Percentiles rank a stretch among this genome's conserved stretches.
phyloP scores from a whole-genome alignment of 2,113 vertebrate species.

The Ammodytes dubius region DNA sequence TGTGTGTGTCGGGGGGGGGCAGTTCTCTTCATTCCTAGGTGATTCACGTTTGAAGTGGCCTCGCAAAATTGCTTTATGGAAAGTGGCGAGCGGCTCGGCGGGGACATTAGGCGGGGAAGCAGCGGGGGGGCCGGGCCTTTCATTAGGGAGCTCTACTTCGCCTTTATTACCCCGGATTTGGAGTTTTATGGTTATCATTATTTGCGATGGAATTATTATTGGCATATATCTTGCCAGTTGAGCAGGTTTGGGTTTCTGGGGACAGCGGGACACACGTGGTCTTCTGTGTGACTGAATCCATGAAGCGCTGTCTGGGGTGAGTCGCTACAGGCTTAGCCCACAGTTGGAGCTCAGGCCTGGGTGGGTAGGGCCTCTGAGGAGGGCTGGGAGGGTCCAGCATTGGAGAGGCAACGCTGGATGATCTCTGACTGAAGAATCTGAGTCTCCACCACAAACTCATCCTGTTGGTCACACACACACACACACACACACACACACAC shows the following conservation, averaged over 20 bases:
- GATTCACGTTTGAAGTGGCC: slow-evolving; percentile 77
- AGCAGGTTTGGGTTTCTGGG: slow-evolving; percentile 60
- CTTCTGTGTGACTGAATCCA: slow-evolving; percentile 41
- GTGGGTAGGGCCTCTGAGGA: neutral
- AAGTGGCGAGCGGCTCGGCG: slow-evolving; percentile 68
- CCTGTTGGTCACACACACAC: slow-evolving; percentile 68
- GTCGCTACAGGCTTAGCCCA: slow-evolving; percentile 36
- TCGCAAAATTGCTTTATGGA: slow-evolving; percentile 82
- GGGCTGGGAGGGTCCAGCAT: slow-evolving; percentile 36
- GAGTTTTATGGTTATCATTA: slow-evolving; percentile 82
- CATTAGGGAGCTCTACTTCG: slow-evolving; percentile 75
- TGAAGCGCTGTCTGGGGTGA: slow-evolving; percentile 32
- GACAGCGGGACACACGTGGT: slow-evolving; percentile 33
- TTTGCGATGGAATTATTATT: slow-evolving; percentile 76
- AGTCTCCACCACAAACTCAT: slow-evolving; percentile 80
- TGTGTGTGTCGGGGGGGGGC: neutral
- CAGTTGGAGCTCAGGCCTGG: slow-evolving; percentile 17
- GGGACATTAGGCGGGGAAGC: slow-evolving; percentile 72
- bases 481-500: neutral
- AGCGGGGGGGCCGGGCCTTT: slow-evolving; percentile 71
- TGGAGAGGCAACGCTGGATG: slow-evolving; percentile 69
- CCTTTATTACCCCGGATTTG: slow-evolving; percentile 78
- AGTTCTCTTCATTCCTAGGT: slow-evolving; percentile 76
- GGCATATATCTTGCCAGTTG: slow-evolving; percentile 67
- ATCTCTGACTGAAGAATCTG: slow-evolving; percentile 78